These are phyloP conservation scores for Cryptotermes secundus DNA, from an alignment of 1,140 invertebrate species.

Conservation along the genomic window DNA sequence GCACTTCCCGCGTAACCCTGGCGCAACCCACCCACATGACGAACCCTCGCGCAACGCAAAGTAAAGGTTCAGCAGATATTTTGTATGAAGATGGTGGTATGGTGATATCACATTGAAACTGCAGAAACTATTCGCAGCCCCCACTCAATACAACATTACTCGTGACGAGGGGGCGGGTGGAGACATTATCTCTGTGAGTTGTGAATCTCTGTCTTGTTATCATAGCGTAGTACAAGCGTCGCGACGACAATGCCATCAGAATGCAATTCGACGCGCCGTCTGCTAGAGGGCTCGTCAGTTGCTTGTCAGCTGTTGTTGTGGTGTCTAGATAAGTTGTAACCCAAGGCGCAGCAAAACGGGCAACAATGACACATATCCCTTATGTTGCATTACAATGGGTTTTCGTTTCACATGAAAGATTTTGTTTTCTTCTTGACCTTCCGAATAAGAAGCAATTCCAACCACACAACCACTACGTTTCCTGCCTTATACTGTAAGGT, in stretches of 20 bases:
- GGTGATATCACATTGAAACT: not conserved
- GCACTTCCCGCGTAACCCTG: not conserved
- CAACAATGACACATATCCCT: not conserved
- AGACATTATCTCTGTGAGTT: conserved; percentile 17
- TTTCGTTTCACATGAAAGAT: too few species aligned
- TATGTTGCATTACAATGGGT: too few species aligned
- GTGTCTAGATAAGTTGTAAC: conserved; percentile 7
- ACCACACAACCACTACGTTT: too few species aligned
- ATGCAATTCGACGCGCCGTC: conserved; percentile 26
- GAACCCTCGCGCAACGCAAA: not conserved
- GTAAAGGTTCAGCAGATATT: not conserved
- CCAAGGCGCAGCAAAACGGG: not conserved
- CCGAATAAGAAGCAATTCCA: too few species aligned
- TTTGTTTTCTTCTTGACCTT: too few species aligned
- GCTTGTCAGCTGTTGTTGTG: conserved; percentile 23
- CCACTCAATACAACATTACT: conserved; percentile 12
- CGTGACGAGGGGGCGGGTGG: not conserved
- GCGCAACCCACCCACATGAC: not conserved
- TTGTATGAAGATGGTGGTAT: not conserved
- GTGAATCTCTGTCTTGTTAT: conserved; percentile 21
- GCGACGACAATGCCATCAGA: conserved; percentile 28
- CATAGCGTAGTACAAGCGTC: not conserved
- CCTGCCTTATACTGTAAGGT: too few species aligned
- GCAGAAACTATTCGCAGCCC: not conserved
- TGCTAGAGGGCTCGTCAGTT: conserved; percentile 27